phyloP scores from a whole-genome alignment of 37 sponge, comb jelly and placozoan genomes.

The Petrosia ficiformis region DNA sequence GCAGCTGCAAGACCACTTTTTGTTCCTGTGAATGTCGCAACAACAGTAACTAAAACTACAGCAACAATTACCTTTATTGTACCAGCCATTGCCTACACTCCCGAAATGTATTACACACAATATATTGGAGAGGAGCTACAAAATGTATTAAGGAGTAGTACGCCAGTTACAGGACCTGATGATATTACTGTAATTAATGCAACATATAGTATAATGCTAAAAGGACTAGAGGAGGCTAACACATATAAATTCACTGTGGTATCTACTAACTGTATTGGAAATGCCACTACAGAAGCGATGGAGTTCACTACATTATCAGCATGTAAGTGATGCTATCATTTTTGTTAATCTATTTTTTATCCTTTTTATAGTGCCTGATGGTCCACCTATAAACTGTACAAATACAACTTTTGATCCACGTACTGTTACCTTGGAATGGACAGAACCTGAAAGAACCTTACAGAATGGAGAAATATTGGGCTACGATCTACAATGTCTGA shows the following conservation, averaged over 20 bases:
- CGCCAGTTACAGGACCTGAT: no score
- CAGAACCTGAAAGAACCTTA: not conserved
- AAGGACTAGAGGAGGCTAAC: no score
- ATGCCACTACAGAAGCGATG: not conserved
- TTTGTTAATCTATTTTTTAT: not conserved
- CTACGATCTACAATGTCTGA: not conserved
- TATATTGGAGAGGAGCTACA: no score
- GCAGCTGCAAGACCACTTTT: no score
- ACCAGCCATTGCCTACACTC: conserved; percentile 16
- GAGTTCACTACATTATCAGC: not conserved
- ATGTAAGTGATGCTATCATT: not conserved
- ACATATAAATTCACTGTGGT: no score
- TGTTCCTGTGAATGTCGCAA: no score
- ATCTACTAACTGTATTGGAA: conserved; percentile 1
- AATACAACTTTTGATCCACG: not conserved
- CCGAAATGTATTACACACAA: no score
- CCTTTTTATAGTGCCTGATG: not conserved
- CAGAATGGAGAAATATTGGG: not conserved
- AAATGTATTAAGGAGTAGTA: no score
- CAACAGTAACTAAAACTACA: no score
- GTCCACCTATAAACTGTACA: not conserved
- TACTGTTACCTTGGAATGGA: not conserved
- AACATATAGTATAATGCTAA: no score
- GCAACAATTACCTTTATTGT: no score
- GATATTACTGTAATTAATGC: no score